These are phyloP conservation scores for Drosophila bipectinata DNA, from an alignment of 1,140 invertebrate species.

Conservation along the genomic window DNA sequence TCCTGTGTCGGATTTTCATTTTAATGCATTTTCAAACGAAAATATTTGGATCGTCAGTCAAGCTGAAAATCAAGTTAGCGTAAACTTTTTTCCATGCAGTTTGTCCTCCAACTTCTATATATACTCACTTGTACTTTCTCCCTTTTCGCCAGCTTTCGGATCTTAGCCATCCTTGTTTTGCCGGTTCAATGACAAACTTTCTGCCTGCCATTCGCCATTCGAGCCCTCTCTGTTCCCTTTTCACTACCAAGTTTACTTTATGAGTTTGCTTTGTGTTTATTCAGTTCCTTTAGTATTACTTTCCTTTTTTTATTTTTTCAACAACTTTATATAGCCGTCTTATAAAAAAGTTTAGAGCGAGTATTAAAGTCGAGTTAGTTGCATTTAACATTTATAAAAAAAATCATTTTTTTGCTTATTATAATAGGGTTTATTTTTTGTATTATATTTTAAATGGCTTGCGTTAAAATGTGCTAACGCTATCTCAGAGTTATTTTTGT, in stretches of 20 bases:
- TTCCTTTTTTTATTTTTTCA: conserved; percentile 1
- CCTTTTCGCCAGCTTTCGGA: conserved; percentile 36
- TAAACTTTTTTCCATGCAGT: conserved; percentile 41
- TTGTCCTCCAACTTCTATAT: conserved; percentile 39
- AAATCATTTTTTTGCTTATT: neutral
- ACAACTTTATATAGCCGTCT: neutral
- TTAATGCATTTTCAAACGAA: conserved; percentile 67
- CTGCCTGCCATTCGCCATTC: conserved; percentile 7
- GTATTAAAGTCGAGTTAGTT: neutral
- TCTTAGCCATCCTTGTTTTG: conserved; percentile 53
- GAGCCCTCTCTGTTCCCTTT: conserved; percentile 26
- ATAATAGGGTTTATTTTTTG: neutral
- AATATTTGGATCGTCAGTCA: conserved; percentile 70
- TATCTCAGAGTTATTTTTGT: no score
- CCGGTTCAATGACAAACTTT: conserved; percentile 60
- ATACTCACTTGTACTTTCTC: conserved; percentile 31
- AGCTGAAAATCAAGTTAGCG: conserved; percentile 77
- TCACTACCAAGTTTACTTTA: conserved; percentile 60
- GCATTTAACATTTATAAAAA: neutral
- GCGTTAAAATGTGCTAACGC: no score
- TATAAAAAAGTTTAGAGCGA: neutral
- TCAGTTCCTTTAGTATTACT: conserved; percentile 11
- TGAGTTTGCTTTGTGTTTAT: conserved; percentile 56
- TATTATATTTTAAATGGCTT: no score
- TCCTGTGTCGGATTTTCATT: conserved; percentile 14